phyloP scores from a whole-genome alignment of 2,113 vertebrate genomes.

The Origma solitaria region DNA sequence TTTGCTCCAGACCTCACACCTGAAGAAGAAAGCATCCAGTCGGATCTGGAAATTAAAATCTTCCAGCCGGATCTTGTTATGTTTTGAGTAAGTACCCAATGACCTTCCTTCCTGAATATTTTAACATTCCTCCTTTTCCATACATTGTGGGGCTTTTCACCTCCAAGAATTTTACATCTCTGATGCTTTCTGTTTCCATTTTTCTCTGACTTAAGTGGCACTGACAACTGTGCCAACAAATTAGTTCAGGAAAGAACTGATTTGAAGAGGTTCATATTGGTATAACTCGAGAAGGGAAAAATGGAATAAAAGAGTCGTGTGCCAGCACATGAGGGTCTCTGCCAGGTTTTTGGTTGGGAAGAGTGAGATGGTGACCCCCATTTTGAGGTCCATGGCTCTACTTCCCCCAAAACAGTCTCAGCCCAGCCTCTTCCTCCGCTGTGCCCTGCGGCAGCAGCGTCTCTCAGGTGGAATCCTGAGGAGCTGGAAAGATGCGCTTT shows the following conservation, averaged over 20 bases:
- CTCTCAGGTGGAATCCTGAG: too few species aligned
- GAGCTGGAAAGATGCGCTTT: not conserved
- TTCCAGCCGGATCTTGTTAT: not conserved
- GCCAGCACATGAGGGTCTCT: not conserved
- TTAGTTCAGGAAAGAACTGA: not conserved
- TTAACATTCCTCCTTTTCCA: not conserved
- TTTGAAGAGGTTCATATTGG: not conserved
- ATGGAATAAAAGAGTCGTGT: not conserved
- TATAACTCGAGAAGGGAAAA: not conserved
- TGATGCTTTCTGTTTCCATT: not conserved
- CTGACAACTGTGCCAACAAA: not conserved
- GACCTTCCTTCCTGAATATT: not conserved
- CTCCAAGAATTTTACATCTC: not conserved
- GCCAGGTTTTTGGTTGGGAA: not conserved
- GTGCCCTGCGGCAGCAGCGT: accelerated
- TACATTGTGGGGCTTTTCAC: not conserved
- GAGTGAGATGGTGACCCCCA: not conserved
- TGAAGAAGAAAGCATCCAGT: not conserved
- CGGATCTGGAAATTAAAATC: not conserved
- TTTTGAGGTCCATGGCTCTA: not conserved
- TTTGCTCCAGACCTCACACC: not conserved
- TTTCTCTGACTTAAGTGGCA: not conserved
- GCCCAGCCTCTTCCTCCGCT: too few species aligned
- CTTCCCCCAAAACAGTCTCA: not conserved
- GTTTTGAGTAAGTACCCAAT: not conserved